phyloP scores from a whole-genome alignment of 2,113 vertebrate species.

The Elgaria multicarinata region DNA sequence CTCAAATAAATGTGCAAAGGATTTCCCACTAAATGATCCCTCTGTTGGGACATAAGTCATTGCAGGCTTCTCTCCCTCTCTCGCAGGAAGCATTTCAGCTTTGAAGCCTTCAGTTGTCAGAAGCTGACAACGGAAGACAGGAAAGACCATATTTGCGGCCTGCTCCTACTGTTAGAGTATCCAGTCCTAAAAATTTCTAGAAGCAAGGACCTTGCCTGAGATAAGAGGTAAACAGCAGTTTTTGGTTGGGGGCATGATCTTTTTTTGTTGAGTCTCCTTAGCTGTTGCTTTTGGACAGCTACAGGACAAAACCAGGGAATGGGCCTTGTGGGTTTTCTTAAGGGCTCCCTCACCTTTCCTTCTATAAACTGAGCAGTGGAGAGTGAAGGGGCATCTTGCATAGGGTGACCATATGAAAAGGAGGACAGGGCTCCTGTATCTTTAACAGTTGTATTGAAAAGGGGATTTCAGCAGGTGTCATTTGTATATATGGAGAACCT shows the following conservation, averaged over 20 bases:
- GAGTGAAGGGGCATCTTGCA: no score
- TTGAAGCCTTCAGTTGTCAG: background rate
- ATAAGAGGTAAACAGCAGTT: background rate
- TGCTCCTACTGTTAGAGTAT: background rate
- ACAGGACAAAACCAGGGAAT: no score
- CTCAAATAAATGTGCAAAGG: background rate
- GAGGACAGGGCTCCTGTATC: no score
- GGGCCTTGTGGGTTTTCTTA: background rate
- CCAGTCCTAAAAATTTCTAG: background rate
- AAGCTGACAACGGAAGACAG: background rate
- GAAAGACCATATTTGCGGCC: background rate
- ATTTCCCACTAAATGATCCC: background rate
- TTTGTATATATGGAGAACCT: no score
- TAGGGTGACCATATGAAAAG: no score
- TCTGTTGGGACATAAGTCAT: background rate
- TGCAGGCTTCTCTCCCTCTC: background rate
- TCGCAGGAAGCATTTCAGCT: no score
- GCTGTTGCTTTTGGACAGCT: background rate
- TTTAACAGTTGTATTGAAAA: no score
- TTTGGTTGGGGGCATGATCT: background rate
- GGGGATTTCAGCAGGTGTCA: no score
- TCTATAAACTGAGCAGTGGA: background rate
- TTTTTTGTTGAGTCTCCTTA: background rate
- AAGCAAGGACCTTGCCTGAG: background rate
- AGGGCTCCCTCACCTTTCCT: background rate